Evolutionary conservation across 2,888 invertebrate species (phyloP), one percentile per base, ranked within the genome.

Genomic region (Drosophila neotestacea): DNA sequence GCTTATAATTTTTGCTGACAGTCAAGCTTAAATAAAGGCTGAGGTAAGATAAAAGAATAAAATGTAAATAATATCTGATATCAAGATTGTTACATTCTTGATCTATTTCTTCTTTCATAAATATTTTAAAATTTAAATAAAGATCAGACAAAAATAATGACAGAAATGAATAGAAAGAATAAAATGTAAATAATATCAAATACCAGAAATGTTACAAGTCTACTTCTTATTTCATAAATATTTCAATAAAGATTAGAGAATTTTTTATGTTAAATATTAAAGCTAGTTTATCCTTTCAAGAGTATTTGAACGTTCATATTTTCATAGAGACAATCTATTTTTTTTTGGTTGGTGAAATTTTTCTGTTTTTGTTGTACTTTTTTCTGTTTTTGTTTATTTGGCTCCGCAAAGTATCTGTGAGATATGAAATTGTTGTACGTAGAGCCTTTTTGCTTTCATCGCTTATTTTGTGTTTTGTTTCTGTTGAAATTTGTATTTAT

Each of bases 401-500:
- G 16, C 48, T 34, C 30, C 47, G 46, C 61, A 51, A 71, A 73
- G 67, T 73, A 69, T 73, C 73, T 73, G 61, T 67, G 78, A 62
- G 81, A 80, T 84, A 86, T 77, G 76, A 81, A 76, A 78, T 77
- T 78, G 60, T 70, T 81, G 76, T 83, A 50, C 59, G 65, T 46
- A 60, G 65, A 47, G 67, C 79, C 70, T 70, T 81, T 81, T 76
- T 79, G 77, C 79, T 79, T 88, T 86, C 85, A 73, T 76, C 85
- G 85, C 75, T 63, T 77, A 42, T 74, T 70, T 78, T 73, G 54
- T 71, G 62, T 64, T 56, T 51, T 61, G 51, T 63, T 80, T 82
- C 68, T 87, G 81, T 78, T 80, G 81, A 88, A 89, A 88, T 89
- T 85, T 76, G 88, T 86, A 85, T 86, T 89, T 86, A 89, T 86